A percentile compares a stretch with the other conserved stretches of the same genome.
Evolutionary conservation across 2,113 vertebrate genomes (phyloP).

Genomic region (Bubalus kerabau): DNA sequence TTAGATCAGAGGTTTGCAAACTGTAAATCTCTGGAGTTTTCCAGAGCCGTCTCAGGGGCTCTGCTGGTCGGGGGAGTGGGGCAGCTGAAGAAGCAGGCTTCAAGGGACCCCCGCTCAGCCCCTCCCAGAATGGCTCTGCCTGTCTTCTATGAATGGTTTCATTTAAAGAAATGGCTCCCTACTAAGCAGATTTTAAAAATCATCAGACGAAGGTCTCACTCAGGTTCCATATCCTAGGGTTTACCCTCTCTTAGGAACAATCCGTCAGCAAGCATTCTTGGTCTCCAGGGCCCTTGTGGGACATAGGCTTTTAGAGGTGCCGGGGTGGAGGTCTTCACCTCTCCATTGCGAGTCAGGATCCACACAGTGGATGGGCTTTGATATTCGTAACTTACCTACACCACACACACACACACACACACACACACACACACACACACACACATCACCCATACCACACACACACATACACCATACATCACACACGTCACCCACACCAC

Average conservation of each 20-base stretch:
- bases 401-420: too few relatives aligned
- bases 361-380: neutral
- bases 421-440: neutral
- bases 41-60: too few relatives aligned
- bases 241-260: neutral
- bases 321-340: neutral
- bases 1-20: neutral
- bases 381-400: neutral
- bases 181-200: neutral
- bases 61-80: neutral
- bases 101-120: neutral
- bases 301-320: neutral
- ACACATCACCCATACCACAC: neutral
- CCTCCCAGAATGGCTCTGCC: neutral
- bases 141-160: accelerated
- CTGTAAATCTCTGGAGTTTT: neutral
- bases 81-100: neutral
- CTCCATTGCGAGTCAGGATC: neutral
- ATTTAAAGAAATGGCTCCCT: neutral
- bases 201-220: neutral
- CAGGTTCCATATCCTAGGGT: neutral
- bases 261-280: neutral
- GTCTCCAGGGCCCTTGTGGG: neutral
- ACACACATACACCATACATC: neutral
- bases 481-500: neutral